Evolutionary conservation across 1,140 invertebrate genomes (phyloP), one percentile per base, ranked within the genome.

Genomic region (Drosophila erecta): DNA sequence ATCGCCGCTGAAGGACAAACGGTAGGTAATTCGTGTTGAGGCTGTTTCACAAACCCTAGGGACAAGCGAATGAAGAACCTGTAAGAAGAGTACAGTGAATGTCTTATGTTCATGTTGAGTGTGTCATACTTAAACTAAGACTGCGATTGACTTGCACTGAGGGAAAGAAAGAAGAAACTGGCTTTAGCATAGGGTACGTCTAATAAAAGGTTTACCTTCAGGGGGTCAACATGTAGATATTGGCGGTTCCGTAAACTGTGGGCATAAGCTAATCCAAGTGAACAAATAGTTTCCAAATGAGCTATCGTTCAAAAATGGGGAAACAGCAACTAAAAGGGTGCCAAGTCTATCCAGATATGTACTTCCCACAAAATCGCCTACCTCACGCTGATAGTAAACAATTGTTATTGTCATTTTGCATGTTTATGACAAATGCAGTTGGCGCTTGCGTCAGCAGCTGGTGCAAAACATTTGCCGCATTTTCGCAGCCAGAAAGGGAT

Each of bases 1-100:
- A 91, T 80, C 89, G 83, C 90, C 90, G 84, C 71, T 91, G 81
- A 44, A 72, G 53, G 35, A 56, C 67, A 73, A 91, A 80, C 49
- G 89, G 65, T 79, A 91, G 20, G 74, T 87, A 91, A 91, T 91
- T 91, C 90, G 90, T 91, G 85, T 79, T 91, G 85, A 87, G 76
- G 90, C 81, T 77, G 85, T 91, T 91, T 33, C 53, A 24, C 24
- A 47, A 85, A 70, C 54, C 50, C 53, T n/a, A 46, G 40, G 20
- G 33, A 54, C 40, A 72, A 79, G 44, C 41, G n/a, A 61, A 43
- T 22, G 33, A 4, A 12, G 15, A 17, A 35, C 43, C 75, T 78
- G 43, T n/a, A 49, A 72, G 7, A 22, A 2, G 24, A 43, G 14
- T 3, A 54, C 30, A 10, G 30, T 30, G 30, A 30, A 30, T 30